These are phyloP conservation scores for Sminthurides aquaticus DNA, from an alignment of 2,888 invertebrate species.

Conservation along the genomic window DNA sequence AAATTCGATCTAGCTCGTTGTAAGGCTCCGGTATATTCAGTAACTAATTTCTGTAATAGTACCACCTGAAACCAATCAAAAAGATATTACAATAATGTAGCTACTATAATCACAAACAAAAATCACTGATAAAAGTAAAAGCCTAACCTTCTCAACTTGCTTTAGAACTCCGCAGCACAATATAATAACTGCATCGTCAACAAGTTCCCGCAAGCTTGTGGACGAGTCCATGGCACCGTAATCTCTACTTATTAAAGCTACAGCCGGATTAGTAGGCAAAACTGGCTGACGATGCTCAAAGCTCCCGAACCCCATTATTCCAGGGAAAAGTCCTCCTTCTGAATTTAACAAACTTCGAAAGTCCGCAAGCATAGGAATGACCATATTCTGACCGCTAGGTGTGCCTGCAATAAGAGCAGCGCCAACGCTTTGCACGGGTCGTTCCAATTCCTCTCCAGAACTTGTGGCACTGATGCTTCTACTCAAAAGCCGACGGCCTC, in stretches of 20 bases:
- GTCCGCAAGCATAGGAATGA: conserved; percentile 39
- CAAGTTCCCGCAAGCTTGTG: conserved; percentile 49
- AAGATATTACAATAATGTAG: neutral
- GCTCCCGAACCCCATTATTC: conserved; percentile 30
- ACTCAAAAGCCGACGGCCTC: conserved; percentile 10
- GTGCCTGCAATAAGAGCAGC: conserved; percentile 35
- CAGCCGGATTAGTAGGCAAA: conserved; percentile 36
- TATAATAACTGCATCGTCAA: conserved; percentile 61
- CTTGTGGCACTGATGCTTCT: conserved; percentile 30
- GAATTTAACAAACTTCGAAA: conserved; percentile 32
- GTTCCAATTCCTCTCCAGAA: conserved; percentile 30
- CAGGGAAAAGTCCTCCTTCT: conserved; percentile 30
- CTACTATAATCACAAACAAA: neutral
- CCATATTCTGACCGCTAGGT: conserved; percentile 37
- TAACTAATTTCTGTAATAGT: conserved; percentile 21
- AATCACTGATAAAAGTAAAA: neutral
- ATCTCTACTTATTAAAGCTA: conserved; percentile 34
- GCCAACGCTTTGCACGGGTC: conserved; percentile 15
- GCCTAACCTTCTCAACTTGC: conserved; percentile 48
- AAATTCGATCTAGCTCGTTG: conserved; percentile 52
- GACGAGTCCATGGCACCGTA: conserved; percentile 34
- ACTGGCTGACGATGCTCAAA: conserved; percentile 26
- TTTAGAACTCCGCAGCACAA: conserved; percentile 63
- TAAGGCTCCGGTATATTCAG: conserved; percentile 58
- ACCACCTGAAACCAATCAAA: conserved; percentile 26